A percentile compares a stretch with the other conserved stretches of the same genome.
Evolutionary conservation across 2,888 invertebrate species (phyloP).

Genomic region (Erannis defoliaria): DNA sequence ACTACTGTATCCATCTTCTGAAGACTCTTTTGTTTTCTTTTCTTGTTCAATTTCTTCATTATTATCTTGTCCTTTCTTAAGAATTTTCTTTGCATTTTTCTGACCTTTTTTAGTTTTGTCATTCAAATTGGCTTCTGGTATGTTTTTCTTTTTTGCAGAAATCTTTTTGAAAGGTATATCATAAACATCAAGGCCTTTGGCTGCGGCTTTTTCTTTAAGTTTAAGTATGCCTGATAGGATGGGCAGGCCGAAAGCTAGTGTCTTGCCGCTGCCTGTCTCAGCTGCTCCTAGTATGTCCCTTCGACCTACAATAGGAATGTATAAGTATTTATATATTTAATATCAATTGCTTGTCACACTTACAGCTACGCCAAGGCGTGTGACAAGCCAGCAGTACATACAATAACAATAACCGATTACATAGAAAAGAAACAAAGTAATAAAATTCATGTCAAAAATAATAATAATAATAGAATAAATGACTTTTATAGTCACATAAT

Average conservation of each 20-base stretch:
- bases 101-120: constrained; percentile 38
- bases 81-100: constrained; percentile 47
- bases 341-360: no score
- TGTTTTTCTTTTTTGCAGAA: constrained; percentile 61
- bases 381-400: no score
- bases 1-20: constrained; percentile 76
- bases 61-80: constrained; percentile 37
- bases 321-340: constrained; percentile 10
- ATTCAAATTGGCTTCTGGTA: constrained; percentile 31
- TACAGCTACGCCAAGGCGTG: no score
- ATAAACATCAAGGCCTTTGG: constrained; percentile 72
- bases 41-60: constrained; percentile 35
- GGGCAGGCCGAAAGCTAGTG: constrained; percentile 98
- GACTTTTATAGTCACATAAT: no score
- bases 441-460: no score
- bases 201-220: constrained; percentile 82
- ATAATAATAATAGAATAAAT: no score
- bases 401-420: no score
- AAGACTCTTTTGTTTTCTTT: constrained; percentile 63
- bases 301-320: constrained; percentile 85
- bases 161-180: constrained; percentile 75
- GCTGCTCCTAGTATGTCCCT: constrained; percentile 99
- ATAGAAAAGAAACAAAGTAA: no score
- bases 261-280: constrained; percentile 99
- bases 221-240: constrained; percentile 94